Percentiles rank a stretch among this genome's conserved stretches.
Conservation (phyloP, 2,888 invertebrate genomes). For the Diloba caeruleocephala region DNA sequence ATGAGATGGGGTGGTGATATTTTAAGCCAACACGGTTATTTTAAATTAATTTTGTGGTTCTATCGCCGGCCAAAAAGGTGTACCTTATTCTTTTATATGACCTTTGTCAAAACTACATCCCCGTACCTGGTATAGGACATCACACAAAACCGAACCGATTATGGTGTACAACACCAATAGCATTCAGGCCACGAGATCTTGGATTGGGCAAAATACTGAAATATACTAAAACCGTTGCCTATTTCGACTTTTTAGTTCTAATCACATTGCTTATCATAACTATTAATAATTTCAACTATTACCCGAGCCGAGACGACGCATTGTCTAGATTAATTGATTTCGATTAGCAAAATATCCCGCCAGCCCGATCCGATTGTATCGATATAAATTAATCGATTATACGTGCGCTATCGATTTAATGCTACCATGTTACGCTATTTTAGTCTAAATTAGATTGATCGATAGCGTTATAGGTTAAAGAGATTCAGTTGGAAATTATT, state of each 20-base stretch:
- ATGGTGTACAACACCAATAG: no score
- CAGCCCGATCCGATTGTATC: slow-evolving; percentile 61
- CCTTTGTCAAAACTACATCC: no score
- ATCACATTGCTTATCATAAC: slow-evolving; percentile 53
- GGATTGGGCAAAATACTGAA: no score
- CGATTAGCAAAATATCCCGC: slow-evolving; percentile 70
- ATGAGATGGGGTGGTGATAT: no score
- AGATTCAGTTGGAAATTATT: slow-evolving; percentile 9
- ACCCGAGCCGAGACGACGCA: slow-evolving; percentile 51
- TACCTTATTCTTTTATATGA: no score
- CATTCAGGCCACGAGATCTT: no score
- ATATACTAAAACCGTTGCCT: no score
- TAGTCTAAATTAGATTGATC: slow-evolving; percentile 44
- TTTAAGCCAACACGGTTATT: no score
- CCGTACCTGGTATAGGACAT: no score
- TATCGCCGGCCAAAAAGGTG: no score
- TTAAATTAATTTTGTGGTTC: no score
- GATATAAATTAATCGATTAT: slow-evolving; percentile 55
- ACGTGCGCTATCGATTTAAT: slow-evolving; percentile 50
- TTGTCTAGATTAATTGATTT: slow-evolving; percentile 73
- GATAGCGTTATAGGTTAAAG: slow-evolving; percentile 9
- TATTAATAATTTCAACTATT: slow-evolving; percentile 65
- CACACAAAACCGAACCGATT: no score
- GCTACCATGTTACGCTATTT: slow-evolving; percentile 60
- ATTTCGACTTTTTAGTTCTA: background rate